These are phyloP conservation scores for Rhagium mordax DNA, from an alignment of 2,888 invertebrate genomes.

Conservation along the genomic window DNA sequence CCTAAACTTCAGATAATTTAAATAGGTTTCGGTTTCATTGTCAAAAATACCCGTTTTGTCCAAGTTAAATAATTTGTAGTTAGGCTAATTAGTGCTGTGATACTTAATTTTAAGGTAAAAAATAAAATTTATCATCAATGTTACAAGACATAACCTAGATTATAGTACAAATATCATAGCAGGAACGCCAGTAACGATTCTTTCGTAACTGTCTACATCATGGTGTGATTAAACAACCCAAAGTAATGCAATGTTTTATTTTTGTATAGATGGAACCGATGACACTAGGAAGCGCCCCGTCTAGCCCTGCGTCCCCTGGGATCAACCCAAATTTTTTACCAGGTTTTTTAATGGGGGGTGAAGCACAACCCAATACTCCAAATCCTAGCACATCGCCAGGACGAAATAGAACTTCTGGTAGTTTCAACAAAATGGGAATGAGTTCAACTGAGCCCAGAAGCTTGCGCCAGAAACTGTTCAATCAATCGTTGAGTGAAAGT, in stretches of 20 bases:
- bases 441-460: conserved; percentile 57
- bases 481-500: conserved; percentile 61
- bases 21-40: background rate
- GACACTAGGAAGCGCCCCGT: conserved; percentile 85
- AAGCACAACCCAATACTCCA: conserved; percentile 71
- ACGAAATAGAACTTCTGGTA: conserved; percentile 58
- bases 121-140: too few relatives aligned
- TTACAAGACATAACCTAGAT: background rate
- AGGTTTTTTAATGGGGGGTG: conserved; percentile 84
- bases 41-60: conserved; percentile 1
- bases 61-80: background rate
- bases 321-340: conserved; percentile 82
- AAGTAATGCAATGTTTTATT: background rate
- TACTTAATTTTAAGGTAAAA: conserved; percentile 17
- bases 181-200: background rate
- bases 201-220: too few relatives aligned
- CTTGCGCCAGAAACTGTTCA: conserved; percentile 64
- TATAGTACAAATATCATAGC: background rate
- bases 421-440: conserved; percentile 52
- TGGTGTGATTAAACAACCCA: background rate
- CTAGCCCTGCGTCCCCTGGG: conserved; percentile 79
- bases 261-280: conserved; percentile 83
- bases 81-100: background rate
- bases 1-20: background rate
- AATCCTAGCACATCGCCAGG: conserved; percentile 64